Percentiles rank a stretch among this genome's conserved stretches.
phyloP scores from a whole-genome alignment of 2,113 vertebrate genomes.

The Saimiri boliviensis region DNA sequence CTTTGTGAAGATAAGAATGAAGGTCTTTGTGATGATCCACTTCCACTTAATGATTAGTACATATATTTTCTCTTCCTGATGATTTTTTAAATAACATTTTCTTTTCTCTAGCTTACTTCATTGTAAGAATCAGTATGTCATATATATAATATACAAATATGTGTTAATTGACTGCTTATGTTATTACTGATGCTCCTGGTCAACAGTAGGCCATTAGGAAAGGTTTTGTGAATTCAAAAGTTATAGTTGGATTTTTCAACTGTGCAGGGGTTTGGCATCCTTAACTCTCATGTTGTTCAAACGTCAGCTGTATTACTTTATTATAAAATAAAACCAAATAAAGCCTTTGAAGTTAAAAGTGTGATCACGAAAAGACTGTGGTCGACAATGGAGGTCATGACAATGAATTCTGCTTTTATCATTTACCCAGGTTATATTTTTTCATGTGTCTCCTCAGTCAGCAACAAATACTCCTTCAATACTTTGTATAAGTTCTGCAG shows the following conservation, averaged over 20 bases:
- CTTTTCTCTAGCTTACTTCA: not conserved
- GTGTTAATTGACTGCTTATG: not conserved
- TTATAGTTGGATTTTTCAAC: not conserved
- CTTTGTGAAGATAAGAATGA: not conserved
- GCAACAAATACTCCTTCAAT: not conserved
- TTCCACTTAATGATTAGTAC: not conserved
- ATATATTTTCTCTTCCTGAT: not conserved
- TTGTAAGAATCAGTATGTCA: not conserved
- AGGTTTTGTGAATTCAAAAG: not conserved
- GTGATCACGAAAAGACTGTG: not conserved
- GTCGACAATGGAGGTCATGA: not conserved
- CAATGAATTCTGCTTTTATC: not conserved
- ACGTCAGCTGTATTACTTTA: not conserved
- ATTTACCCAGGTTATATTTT: not conserved
- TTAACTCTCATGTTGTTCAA: not conserved
- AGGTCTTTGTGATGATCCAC: not conserved
- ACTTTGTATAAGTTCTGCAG: not conserved
- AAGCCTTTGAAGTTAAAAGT: not conserved
- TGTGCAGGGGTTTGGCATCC: not conserved
- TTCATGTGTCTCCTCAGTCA: not conserved
- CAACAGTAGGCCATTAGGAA: not conserved
- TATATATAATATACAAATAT: too few species aligned
- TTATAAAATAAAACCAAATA: not conserved
- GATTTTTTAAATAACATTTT: not conserved
- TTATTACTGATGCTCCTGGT: not conserved